Evolutionary conservation across 2,888 invertebrate species (phyloP).

Genomic region (Dolomedes plantarius): DNA sequence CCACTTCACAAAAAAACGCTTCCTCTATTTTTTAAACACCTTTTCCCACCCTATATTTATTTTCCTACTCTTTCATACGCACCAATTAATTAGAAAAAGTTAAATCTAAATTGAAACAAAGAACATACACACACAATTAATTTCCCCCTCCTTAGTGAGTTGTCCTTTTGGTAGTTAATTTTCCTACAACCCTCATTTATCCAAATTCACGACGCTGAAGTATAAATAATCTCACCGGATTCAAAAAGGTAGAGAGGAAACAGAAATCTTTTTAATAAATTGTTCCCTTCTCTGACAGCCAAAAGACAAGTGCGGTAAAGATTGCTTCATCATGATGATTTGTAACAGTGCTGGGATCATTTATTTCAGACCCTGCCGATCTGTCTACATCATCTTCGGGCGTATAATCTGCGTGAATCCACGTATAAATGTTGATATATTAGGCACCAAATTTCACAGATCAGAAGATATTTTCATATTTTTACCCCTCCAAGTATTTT

Average conservation of each 20-base stretch:
- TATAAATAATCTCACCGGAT: constrained; percentile 45
- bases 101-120: constrained; percentile 29
- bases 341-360: constrained; percentile 44
- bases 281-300: constrained; percentile 54
- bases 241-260: constrained; percentile 48
- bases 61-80: no score
- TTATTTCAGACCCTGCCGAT: constrained; percentile 47
- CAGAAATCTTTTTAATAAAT: constrained; percentile 66
- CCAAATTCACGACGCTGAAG: constrained; percentile 44
- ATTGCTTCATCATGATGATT: constrained; percentile 62
- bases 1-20: no score
- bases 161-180: constrained; percentile 53
- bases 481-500: no score
- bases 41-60: not conserved
- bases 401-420: not conserved
- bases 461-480: not conserved
- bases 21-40: not conserved
- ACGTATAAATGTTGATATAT: not conserved
- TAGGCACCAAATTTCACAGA: not conserved
- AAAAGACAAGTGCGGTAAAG: constrained; percentile 66
- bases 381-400: constrained; percentile 35
- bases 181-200: constrained; percentile 53
- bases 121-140: constrained; percentile 50
- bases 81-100: constrained; percentile 18
- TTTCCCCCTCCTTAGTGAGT: constrained; percentile 41